Base-by-base conservation (phyloP, 2,113 vertebrate genomes). In the Columba janthina region DNA sequence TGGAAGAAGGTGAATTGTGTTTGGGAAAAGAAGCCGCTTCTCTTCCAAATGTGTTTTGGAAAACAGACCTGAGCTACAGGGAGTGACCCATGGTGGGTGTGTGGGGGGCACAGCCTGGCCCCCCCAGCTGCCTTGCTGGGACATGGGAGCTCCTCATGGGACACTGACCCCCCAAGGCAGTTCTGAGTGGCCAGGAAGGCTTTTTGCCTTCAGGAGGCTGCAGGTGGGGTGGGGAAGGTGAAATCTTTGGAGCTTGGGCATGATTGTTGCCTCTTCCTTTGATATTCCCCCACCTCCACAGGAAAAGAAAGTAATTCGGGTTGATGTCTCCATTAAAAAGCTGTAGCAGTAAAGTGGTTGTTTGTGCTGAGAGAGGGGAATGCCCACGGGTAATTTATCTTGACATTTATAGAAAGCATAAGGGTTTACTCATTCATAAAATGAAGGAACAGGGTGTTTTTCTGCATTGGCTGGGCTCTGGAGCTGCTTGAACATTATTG, bases 381-480 rank as follows among this genome's bases (percentile, higher is more conserved):
- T 76, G 96, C 91, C 90, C 57, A 72, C 75, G 5, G 70, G 71
- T 88, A 92, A 96, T 96, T 89, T 95, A 91, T 56, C 32, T 80
- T 62, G 97, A 95, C 77, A 2, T 97, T 97, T 96, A 64, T 77
- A 77, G 97, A 95, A 91, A 96, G 94, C 97, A 24, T 85, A 67
- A 83, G 87, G 94, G 67, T 96, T 92, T 90, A 84, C 94, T 95
- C 97, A 94, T 81, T 91, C 96, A 95, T 81, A 94, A 95, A 96
- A 65, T 3, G 67, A 79, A 77, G 95, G 96, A 88, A 93, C 92
- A 69, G 88, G 53, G 74, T 83, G 96, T 84, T 73, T 96, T 70
- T 34, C 77, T 38, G 93, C 87, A 34, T 38, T 24, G 87, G 67
- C 67, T 56, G 86, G 34, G 96, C 95, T 94, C 93, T 24, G 94